A percentile compares a stretch with the other conserved stretches of the same genome.
phyloP scores from a whole-genome alignment of 2,888 invertebrate species.

The Darwinula stevensoni region DNA sequence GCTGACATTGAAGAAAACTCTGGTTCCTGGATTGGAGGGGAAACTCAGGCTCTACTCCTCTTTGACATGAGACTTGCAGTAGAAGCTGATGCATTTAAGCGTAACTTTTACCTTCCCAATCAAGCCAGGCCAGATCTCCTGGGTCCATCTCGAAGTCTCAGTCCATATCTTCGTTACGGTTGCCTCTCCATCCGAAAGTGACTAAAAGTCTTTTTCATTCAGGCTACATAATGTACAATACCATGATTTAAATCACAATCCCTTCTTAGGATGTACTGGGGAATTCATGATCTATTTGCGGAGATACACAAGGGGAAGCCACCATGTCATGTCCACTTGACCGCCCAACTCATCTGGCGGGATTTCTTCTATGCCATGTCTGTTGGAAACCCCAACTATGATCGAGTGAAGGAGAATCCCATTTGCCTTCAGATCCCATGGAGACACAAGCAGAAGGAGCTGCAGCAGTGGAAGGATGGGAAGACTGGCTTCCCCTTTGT shows the following conservation, averaged over 20 bases:
- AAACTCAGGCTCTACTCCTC: slow-evolving; percentile 28
- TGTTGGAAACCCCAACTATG: slow-evolving; percentile 33
- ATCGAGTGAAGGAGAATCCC: slow-evolving; percentile 32
- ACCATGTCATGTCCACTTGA: slow-evolving; percentile 10
- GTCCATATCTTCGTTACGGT: slow-evolving; percentile 36
- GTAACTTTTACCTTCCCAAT: too few relatives aligned
- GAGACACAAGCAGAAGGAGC: slow-evolving; percentile 20
- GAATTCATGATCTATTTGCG: slow-evolving; percentile 31
- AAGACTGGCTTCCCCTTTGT: slow-evolving; percentile 38
- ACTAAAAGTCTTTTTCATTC: too few relatives aligned
- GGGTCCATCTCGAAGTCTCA: slow-evolving; percentile 32
- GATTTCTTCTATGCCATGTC: slow-evolving; percentile 52
- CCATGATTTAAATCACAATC: too few relatives aligned
- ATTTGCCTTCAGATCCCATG: slow-evolving; percentile 40
- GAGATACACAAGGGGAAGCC: slow-evolving; percentile 18
- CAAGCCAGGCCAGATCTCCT: slow-evolving; percentile 33
- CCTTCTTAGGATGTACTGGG: too few relatives aligned
- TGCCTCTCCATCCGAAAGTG: slow-evolving; percentile 33
- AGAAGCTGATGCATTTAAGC: too few relatives aligned
- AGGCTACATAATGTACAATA: too few relatives aligned
- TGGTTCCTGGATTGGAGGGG: slow-evolving; percentile 32
- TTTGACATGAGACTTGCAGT: too few relatives aligned
- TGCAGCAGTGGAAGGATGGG: slow-evolving; percentile 25
- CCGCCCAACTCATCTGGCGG: slow-evolving; percentile 37
- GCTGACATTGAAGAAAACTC: too few relatives aligned